phyloP scores from a whole-genome alignment of 2,113 vertebrate genomes.

The Capreolus pygargus region DNA sequence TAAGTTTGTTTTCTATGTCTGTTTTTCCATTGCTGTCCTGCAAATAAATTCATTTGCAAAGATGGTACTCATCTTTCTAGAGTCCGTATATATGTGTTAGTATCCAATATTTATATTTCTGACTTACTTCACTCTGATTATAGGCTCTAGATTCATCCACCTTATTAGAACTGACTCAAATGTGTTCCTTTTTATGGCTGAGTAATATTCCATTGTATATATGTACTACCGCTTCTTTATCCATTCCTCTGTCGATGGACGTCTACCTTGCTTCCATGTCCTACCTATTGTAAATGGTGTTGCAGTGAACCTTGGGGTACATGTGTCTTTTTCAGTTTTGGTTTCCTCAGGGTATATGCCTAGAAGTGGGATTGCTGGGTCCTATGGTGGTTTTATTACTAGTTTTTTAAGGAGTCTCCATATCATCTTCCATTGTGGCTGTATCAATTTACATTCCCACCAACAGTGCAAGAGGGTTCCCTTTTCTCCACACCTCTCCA shows the following conservation, averaged over 20 bases:
- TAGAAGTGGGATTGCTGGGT: neutral
- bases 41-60: neutral
- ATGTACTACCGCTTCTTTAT: neutral
- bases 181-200: neutral
- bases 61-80: neutral
- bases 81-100: neutral
- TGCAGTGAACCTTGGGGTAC: fast-evolving
- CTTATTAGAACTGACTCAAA: neutral
- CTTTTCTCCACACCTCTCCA: neutral
- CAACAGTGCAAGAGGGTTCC: neutral
- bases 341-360: neutral
- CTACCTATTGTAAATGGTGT: neutral
- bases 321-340: neutral
- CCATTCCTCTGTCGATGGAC: neutral
- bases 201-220: neutral
- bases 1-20: neutral
- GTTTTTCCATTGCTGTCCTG: neutral
- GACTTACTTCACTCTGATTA: neutral
- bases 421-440: neutral
- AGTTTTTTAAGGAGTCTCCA: neutral
- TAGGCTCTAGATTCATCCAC: neutral
- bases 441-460: neutral
- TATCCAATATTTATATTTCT: neutral
- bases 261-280: neutral
- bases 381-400: neutral